phyloP scores from a whole-genome alignment of 2,888 invertebrate species.

The Drosophila antonietae region DNA sequence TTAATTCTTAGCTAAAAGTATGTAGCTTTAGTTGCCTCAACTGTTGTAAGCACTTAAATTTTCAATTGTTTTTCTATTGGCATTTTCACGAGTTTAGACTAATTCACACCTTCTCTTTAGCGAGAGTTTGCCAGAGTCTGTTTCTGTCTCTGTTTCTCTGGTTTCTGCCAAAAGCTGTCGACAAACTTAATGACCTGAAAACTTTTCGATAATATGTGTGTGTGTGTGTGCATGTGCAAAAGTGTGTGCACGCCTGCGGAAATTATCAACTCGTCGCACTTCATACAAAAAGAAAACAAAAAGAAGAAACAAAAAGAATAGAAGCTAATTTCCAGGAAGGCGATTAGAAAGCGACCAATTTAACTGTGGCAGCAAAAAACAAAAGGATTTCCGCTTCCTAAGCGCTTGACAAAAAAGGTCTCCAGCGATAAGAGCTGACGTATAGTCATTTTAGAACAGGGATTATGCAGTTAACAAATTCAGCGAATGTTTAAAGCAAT shows the following conservation, averaged over 20 bases:
- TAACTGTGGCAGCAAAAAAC: constrained; percentile 43
- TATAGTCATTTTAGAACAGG: constrained; percentile 31
- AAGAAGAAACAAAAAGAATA: constrained; percentile 31
- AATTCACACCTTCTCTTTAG: constrained; percentile 53
- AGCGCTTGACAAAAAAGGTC: constrained; percentile 38
- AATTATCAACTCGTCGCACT: constrained; percentile 69
- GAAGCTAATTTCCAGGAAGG: constrained; percentile 70
- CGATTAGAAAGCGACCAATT: constrained; percentile 69
- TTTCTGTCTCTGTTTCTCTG: constrained; percentile 21
- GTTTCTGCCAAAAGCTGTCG: constrained; percentile 57
- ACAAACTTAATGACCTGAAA: constrained; percentile 84
- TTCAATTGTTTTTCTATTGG: constrained; percentile 74
- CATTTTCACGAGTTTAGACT: constrained; percentile 31
- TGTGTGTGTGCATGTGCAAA: constrained; percentile 24
- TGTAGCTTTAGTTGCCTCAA: constrained; percentile 61
- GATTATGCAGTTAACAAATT: constrained; percentile 1
- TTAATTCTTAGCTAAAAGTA: constrained; percentile 5
- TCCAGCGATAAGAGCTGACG: constrained; percentile 24
- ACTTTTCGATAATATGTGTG: constrained; percentile 83
- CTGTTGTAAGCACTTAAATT: constrained; percentile 40
- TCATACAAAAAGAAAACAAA: constrained; percentile 28
- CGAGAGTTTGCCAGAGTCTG: constrained; percentile 9
- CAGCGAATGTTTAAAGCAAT: no score
- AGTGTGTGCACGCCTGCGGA: constrained; percentile 54
- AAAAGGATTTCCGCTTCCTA: constrained; percentile 27